Base-by-base conservation (phyloP, 2,113 vertebrate species). In the Galbula dea region DNA sequence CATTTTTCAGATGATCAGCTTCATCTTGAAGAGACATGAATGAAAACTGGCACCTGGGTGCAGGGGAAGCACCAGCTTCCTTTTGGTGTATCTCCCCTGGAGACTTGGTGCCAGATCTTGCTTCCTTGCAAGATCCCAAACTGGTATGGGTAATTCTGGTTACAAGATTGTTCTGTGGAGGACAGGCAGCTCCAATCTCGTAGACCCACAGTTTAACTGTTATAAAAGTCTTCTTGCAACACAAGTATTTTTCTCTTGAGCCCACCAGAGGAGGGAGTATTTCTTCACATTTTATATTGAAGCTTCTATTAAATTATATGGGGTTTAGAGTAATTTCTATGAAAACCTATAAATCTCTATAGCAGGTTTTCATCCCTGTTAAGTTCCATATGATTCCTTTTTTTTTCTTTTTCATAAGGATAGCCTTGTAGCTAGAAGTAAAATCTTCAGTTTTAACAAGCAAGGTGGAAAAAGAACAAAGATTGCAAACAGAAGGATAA, bases 251-350 rank as follows among this genome's bases (percentile, higher is more conserved):
- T 88, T 36, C 45, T 71, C 45, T 61, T 39, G 10, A 85, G 57
- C 10, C 71, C 34, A 66, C 86, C 81, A 95, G 71, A 87, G 86
- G 91, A 93, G 89, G 94, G 95, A 96, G 91, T 89, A 81, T 83
- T 95, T 93, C 91, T 94, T 94, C 83, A 73, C 12, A n/a, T 90
- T 86, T 87, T 89, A 57, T 80, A 37, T 17, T 83, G 71, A 49
- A 73, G 58, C 73, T 73, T 83, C 49, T 80, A 63, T 89, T 89
- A 76, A 92, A 92, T 87, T 83, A 87, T 77, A 63, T 67, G 34
- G 2, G 0, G 1, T 89, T 92, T 63, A 87, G 27, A 67, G 27
- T 71, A 71, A 89, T 91, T 92, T 77, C 37, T 73, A 29, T 59
- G 26, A 32, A 90, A 85, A 80, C 37, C 43, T 89, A 89, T 89